Conservation (phyloP, 2,888 invertebrate species). For the Temnothorax rugatulus region DNA sequence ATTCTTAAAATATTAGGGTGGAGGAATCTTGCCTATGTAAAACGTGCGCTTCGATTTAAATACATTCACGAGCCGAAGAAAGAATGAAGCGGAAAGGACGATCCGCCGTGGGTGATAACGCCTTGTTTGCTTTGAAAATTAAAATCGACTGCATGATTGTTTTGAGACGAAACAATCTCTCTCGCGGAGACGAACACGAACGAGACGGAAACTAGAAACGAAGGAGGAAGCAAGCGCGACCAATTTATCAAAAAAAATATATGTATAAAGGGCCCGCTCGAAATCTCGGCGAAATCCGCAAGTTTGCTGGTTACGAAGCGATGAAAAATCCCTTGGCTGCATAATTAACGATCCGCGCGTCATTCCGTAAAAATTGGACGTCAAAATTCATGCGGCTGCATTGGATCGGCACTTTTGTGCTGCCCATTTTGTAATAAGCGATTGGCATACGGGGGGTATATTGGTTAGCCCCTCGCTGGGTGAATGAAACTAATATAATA, state of each 20-base stretch:
- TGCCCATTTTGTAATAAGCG: slow-evolving; percentile 54
- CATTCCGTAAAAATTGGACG: background rate
- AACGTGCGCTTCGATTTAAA: slow-evolving; percentile 23
- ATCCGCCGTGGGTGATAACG: slow-evolving; percentile 46
- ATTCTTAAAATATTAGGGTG: background rate
- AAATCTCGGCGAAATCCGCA: background rate
- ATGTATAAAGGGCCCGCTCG: background rate
- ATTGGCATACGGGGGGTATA: slow-evolving; percentile 63
- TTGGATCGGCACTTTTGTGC: slow-evolving; percentile 1
- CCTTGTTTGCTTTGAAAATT: slow-evolving; percentile 55
- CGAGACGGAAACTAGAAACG: slow-evolving; percentile 35
- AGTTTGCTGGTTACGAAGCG: background rate
- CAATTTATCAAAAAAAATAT: slow-evolving; percentile 47
- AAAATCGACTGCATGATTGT: slow-evolving; percentile 57
- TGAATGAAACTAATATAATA: slow-evolving; percentile 63
- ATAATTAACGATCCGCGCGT: slow-evolving; percentile 19
- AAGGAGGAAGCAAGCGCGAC: slow-evolving; percentile 3
- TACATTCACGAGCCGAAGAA: slow-evolving; percentile 31
- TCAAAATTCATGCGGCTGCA: background rate
- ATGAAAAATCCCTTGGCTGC: background rate
- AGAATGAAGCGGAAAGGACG: slow-evolving; percentile 30
- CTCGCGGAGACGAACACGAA: slow-evolving; percentile 26
- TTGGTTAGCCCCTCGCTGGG: slow-evolving; percentile 66
- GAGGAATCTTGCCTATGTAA: background rate
- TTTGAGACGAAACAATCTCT: slow-evolving; percentile 44